These are phyloP conservation scores for Spilosoma lubricipeda DNA, from an alignment of 2,888 invertebrate genomes.

Conservation along the genomic window DNA sequence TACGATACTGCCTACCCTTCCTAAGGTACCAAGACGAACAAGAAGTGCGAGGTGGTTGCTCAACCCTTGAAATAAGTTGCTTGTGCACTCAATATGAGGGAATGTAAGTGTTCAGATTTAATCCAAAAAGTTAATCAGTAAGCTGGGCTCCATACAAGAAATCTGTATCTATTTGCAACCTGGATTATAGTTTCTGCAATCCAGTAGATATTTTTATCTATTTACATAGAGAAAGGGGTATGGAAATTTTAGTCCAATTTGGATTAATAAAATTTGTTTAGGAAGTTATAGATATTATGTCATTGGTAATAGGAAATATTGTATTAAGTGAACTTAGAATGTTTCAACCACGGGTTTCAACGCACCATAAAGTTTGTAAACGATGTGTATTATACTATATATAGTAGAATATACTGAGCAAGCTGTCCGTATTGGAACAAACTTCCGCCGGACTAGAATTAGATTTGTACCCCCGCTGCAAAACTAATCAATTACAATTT, in stretches of 20 bases:
- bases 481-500: conserved; percentile 20
- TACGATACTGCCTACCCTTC: too few relatives aligned
- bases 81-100: too few relatives aligned
- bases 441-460: conserved; percentile 10
- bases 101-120: too few relatives aligned
- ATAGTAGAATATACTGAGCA: background rate
- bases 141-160: background rate
- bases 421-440: conserved; percentile 15
- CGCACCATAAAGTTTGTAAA: background rate
- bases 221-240: background rate
- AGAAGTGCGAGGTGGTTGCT: too few relatives aligned
- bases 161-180: background rate
- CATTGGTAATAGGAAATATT: too few relatives aligned
- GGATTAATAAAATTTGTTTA: background rate
- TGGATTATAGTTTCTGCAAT: background rate
- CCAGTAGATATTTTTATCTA: background rate
- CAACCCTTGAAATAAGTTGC: too few relatives aligned
- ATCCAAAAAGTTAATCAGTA: background rate
- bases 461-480: conserved; percentile 16
- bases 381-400: too few relatives aligned
- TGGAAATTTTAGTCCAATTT: background rate
- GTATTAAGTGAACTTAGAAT: background rate
- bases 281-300: background rate
- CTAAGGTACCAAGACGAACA: too few relatives aligned
- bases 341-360: background rate